Base-by-base conservation (phyloP, 2,113 vertebrate genomes). In the Myrmecobius fasciatus region DNA sequence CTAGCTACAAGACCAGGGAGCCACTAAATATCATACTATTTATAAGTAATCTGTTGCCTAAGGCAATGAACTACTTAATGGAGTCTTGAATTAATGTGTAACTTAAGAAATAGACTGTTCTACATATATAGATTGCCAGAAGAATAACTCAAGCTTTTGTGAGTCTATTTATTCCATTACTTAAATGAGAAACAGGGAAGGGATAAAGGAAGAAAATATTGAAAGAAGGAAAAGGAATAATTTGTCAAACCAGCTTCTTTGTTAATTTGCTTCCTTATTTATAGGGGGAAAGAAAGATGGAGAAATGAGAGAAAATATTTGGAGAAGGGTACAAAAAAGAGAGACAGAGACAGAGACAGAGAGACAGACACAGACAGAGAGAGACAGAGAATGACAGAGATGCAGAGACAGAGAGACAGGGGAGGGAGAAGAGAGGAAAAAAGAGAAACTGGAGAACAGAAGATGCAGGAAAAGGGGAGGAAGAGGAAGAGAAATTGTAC, bases 1-100 rank as follows among this genome's bases (percentile, higher is more conserved):
- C 95, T 97, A 89, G 22, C 95, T 98, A 91, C 92, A 98, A 96
- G 97, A 95, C 47, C 88, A 94, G 97, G 96, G 98, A 98, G 47
- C 91, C 96, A 96, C 97, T 98, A 96, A 98, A 97, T 98, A 98
- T 98, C 98, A 98, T 96, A 96, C 97, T 98, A 98, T 97, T 98
- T 98, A 98, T 98, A 98, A 98, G 98, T 98, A 98, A 98, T 97
- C 98, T 97, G 97, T 97, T 98, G 98, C 96, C 93, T 43, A 94
- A 96, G 97, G 96, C 97, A 97, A 96, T 94, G 92, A 88, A 97
- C 94, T 96, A 93, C 98, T 98, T 98, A 97, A 98, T 98, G 98
- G 97, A 97, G 97, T 89, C 97, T 97, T 95, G 94, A 98, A 98
- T 98, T 98, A 98, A 98, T 98, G 96, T 98, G 96, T 98, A 98